A percentile compares a stretch with the other conserved stretches of the same genome.
Conservation (phyloP, 2,888 invertebrate genomes). For the Pecten maximus region DNA sequence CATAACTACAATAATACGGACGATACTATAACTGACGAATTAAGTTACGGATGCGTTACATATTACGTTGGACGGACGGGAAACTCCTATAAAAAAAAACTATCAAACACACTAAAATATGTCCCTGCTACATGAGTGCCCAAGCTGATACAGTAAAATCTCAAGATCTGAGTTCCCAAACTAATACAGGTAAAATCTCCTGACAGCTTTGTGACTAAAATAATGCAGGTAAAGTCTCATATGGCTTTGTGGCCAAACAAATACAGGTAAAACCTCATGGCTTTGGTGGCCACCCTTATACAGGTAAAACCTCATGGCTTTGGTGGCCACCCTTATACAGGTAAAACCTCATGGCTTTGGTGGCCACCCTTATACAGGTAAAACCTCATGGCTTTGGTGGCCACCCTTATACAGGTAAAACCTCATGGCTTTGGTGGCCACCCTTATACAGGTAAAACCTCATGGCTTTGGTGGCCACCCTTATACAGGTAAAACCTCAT, state of each 20-base stretch:
- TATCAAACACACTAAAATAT: no score
- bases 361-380: neutral
- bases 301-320: neutral
- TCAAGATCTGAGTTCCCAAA: neutral
- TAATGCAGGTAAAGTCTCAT: neutral
- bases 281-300: neutral
- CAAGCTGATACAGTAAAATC: neutral
- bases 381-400: constrained; percentile 84
- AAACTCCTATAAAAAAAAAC: no score
- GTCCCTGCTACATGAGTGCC: no score
- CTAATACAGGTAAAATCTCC: neutral
- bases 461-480: constrained; percentile 84
- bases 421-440: constrained; percentile 39
- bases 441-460: constrained; percentile 83
- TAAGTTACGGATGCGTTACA: no score
- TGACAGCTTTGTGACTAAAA: neutral
- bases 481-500: no score
- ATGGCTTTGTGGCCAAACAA: neutral
- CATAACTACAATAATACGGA: no score
- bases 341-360: neutral
- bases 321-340: neutral
- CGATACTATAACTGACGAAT: no score
- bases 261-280: neutral
- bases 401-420: constrained; percentile 83
- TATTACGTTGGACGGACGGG: no score